These are phyloP conservation scores for Laspeyria flexula DNA, from an alignment of 2,888 invertebrate species.

Conservation along the genomic window DNA sequence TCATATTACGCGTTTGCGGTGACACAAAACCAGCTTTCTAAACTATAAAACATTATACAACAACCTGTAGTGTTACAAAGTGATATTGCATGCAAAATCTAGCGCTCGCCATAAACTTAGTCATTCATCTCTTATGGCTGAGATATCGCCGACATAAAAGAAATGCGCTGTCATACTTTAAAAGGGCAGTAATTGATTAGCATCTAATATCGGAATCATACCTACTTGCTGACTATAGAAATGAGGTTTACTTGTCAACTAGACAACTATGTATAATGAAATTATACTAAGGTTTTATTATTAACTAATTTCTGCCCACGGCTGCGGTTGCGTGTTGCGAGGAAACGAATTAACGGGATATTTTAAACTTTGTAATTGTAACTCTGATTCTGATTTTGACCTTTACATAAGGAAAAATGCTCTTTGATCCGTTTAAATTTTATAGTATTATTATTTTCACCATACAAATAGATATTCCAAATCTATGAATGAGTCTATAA, in stretches of 20 bases:
- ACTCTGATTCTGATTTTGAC: no score
- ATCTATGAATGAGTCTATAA: no score
- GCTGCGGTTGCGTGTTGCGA: no score
- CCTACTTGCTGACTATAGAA: constrained; percentile 31
- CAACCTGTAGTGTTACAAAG: constrained; percentile 12
- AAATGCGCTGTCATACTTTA: constrained; percentile 54
- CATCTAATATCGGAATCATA: constrained; percentile 40
- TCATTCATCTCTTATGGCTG: constrained; percentile 51
- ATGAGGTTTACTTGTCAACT: constrained; percentile 3
- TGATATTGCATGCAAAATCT: constrained; percentile 66
- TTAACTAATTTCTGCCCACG: no score
- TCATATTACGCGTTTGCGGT: constrained; percentile 2
- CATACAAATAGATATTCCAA: no score
- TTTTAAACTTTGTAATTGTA: no score
- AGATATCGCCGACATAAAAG: constrained; percentile 52
- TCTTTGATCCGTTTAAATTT: no score
- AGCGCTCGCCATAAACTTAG: constrained; percentile 58
- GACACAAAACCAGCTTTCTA: constrained; percentile 18
- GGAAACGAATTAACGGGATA: no score
- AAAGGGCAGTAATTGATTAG: constrained; percentile 50
- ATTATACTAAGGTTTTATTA: no score
- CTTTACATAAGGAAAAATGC: no score
- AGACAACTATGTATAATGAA: no score
- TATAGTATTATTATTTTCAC: no score
- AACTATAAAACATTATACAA: constrained; percentile 18